Evolutionary conservation across 2,888 invertebrate genomes (phyloP).

Genomic region (Ctena decussata): DNA sequence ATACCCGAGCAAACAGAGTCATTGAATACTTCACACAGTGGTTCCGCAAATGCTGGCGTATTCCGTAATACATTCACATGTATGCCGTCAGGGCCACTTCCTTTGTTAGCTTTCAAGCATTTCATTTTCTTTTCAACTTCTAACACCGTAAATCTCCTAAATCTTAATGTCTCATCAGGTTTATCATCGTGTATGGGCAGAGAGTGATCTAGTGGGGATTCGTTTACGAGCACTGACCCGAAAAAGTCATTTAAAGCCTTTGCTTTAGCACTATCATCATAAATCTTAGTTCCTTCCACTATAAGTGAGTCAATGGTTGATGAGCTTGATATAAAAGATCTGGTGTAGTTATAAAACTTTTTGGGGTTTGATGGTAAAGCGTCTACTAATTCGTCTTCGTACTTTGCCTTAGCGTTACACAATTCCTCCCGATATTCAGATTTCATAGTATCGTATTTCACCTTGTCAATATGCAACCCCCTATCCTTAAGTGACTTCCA

Average conservation of each 20-base stretch:
- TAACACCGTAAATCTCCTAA: not conserved
- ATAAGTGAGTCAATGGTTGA: not conserved
- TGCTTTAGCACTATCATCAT: not conserved
- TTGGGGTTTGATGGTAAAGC: not conserved
- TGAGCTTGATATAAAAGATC: not conserved
- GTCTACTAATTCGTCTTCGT: not conserved
- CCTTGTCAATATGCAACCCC: not conserved
- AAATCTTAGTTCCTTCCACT: not conserved
- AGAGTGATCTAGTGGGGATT: not conserved
- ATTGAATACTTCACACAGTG: not conserved
- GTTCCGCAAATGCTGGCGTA: not conserved
- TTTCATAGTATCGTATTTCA: not conserved
- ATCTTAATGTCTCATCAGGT: not conserved
- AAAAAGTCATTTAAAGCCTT: not conserved
- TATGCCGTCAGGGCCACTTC: not conserved
- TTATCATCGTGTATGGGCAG: not conserved
- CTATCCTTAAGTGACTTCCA: not conserved
- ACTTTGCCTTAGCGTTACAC: not conserved
- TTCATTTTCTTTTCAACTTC: not conserved
- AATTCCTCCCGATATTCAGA: not conserved
- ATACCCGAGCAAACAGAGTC: not conserved
- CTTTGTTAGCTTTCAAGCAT: not conserved
- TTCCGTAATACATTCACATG: not conserved
- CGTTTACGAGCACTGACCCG: not conserved
- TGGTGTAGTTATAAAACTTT: not conserved